Percentiles rank a stretch among this genome's conserved stretches.
Conservation (phyloP, 2,797 vertebrate species). For the Pogoniulus pusillus region DNA sequence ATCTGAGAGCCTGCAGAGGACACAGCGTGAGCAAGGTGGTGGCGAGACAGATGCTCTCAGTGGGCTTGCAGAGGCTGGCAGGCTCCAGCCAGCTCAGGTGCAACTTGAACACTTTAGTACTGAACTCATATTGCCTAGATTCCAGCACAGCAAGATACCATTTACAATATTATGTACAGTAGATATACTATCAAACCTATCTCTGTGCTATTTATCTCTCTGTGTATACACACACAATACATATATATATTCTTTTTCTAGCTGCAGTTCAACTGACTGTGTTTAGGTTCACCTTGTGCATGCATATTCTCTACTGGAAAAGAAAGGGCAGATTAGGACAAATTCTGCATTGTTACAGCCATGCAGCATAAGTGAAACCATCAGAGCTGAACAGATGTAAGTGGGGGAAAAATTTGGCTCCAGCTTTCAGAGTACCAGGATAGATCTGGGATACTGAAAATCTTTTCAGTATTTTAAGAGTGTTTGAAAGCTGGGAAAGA, state of each 20-base stretch:
- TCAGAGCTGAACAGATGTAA: conserved; percentile 63
- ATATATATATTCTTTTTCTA: not conserved
- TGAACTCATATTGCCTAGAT: conserved; percentile 75
- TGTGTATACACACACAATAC: not conserved
- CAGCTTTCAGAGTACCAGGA: not conserved
- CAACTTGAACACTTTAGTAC: conserved; percentile 78
- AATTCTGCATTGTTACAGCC: conserved; percentile 45
- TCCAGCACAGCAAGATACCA: conserved; percentile 74
- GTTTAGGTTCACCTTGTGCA: not conserved
- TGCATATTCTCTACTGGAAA: not conserved
- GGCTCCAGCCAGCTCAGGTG: conserved; percentile 82
- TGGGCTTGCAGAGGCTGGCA: conserved; percentile 83
- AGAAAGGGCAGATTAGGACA: conserved; percentile 63
- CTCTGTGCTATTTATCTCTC: not conserved
- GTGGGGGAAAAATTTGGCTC: conserved; percentile 63
- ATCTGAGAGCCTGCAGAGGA: conserved; percentile 82
- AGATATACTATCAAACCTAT: conserved; percentile 62
- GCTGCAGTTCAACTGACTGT: not conserved
- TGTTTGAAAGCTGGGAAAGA: not conserved
- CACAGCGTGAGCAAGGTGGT: conserved; percentile 79
- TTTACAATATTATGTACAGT: conserved; percentile 73
- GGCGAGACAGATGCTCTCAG: conserved; percentile 87
- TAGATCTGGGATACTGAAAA: conserved; percentile 8
- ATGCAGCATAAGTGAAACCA: not conserved
- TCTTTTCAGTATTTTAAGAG: not conserved